Evolutionary conservation across 1,140 invertebrate genomes (phyloP).

Genomic region (Notospermus geniculatus): DNA sequence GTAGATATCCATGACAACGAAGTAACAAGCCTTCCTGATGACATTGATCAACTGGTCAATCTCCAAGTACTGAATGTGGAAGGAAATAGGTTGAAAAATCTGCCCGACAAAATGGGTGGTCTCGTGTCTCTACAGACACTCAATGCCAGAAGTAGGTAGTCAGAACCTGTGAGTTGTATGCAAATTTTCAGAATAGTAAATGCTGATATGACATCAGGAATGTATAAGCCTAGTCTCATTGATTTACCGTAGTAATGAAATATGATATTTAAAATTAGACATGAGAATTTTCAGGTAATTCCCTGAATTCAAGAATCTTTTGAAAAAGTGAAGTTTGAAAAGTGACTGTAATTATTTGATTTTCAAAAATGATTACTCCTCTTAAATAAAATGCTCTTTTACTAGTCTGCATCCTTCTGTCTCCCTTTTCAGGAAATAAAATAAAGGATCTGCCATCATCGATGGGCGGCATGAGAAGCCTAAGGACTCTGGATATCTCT

Average conservation of each 20-base stretch:
- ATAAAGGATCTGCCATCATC: conserved; percentile 42
- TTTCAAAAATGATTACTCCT: too few species aligned
- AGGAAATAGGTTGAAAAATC: conserved; percentile 66
- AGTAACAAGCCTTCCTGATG: conserved; percentile 67
- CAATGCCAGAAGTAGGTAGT: conserved; percentile 45
- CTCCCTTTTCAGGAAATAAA: conserved; percentile 39
- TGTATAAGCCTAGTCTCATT: too few species aligned
- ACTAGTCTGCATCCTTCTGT: neutral
- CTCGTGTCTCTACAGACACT: conserved; percentile 57
- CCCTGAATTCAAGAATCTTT: too few species aligned
- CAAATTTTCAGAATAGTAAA: too few species aligned
- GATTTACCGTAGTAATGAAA: too few species aligned
- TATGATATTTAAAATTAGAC: too few species aligned
- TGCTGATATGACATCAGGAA: too few species aligned
- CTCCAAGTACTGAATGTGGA: conserved; percentile 69
- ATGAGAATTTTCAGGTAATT: too few species aligned
- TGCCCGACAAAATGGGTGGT: conserved; percentile 66
- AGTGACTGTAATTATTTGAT: too few species aligned
- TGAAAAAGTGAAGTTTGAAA: too few species aligned
- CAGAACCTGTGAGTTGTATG: too few species aligned
- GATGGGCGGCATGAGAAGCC: conserved; percentile 35
- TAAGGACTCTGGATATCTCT: conserved; percentile 38
- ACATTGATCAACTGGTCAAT: conserved; percentile 63
- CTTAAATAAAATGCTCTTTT: too few species aligned
- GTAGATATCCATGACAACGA: conserved; percentile 72